phyloP scores from a whole-genome alignment of 2,113 vertebrate genomes.

The Siniperca knerii region DNA sequence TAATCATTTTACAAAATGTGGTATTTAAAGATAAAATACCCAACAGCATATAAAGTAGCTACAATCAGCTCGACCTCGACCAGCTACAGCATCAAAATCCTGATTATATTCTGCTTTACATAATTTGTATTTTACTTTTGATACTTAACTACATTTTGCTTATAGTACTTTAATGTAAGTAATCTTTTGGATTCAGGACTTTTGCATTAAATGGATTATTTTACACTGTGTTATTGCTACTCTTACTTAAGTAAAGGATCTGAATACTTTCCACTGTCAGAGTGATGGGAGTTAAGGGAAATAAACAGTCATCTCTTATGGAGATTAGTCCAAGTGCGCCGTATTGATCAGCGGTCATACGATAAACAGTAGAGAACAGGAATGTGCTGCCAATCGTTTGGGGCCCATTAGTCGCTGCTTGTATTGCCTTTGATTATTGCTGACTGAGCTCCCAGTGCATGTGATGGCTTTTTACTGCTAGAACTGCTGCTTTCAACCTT shows the following conservation, averaged over 20 bases:
- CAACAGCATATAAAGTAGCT: background rate
- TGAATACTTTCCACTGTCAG: slow-evolving; percentile 25
- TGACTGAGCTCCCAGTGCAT: slow-evolving; percentile 65
- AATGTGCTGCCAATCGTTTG: slow-evolving; percentile 70
- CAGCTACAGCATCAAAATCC: background rate
- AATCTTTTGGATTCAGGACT: background rate
- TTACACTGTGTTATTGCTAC: slow-evolving; percentile 1
- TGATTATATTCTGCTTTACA: background rate
- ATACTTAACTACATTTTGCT: background rate
- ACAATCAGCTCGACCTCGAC: background rate
- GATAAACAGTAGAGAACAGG: slow-evolving; percentile 72
- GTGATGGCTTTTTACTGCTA: slow-evolving; percentile 76
- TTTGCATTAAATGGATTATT: slow-evolving; percentile 1
- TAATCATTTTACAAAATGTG: background rate
- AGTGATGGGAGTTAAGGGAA: slow-evolving; percentile 71
- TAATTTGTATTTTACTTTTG: background rate
- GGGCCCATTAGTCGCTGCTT: slow-evolving; percentile 74
- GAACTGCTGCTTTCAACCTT: slow-evolving; percentile 68
- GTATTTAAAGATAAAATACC: background rate
- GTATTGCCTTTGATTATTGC: slow-evolving; percentile 76
- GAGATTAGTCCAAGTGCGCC: slow-evolving; percentile 72
- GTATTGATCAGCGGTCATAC: slow-evolving; percentile 79
- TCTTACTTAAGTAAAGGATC: slow-evolving; percentile 36
- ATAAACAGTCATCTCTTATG: slow-evolving; percentile 74
- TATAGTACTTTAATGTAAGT: background rate